A percentile compares a stretch with the other conserved stretches of the same genome.
These are phyloP conservation scores for Argyresthia goedartella DNA, from an alignment of 2,888 invertebrate species.

Conservation along the genomic window DNA sequence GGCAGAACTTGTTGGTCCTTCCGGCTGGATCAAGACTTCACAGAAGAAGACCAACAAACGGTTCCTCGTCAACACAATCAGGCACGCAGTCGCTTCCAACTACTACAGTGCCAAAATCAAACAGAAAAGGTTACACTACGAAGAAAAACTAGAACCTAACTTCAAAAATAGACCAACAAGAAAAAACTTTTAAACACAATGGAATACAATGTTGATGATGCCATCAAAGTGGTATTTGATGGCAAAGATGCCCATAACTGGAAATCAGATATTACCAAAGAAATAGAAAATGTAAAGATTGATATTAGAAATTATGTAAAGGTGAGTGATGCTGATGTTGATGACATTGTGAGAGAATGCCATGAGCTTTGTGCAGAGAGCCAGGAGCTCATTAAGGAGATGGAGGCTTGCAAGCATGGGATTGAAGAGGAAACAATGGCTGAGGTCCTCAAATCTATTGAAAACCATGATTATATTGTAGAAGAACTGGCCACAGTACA, in stretches of 20 bases:
- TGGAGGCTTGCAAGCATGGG: slow-evolving; percentile 63
- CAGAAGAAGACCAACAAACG: slow-evolving; percentile 65
- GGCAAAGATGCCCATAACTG: slow-evolving; percentile 32
- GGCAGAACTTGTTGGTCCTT: slow-evolving; percentile 71
- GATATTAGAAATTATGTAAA: slow-evolving; percentile 73
- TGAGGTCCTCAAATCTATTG: slow-evolving; percentile 72
- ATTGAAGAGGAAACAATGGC: slow-evolving; percentile 74
- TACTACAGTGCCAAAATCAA: slow-evolving; percentile 29
- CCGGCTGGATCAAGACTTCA: slow-evolving; percentile 70
- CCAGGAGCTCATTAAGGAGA: slow-evolving; percentile 59
- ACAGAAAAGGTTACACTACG: slow-evolving; percentile 32
- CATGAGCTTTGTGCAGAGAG: slow-evolving; percentile 37
- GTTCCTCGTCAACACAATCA: slow-evolving; percentile 60
- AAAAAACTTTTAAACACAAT: slow-evolving; percentile 31
- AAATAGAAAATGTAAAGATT: slow-evolving; percentile 69
- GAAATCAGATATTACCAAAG: slow-evolving; percentile 57
- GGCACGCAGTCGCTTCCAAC: slow-evolving; percentile 56
- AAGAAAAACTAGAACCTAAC: slow-evolving; percentile 30
- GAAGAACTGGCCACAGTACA: slow-evolving; percentile 67
- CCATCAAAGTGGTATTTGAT: slow-evolving; percentile 63
- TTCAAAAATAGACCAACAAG: slow-evolving; percentile 45
- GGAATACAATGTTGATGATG: slow-evolving; percentile 53
- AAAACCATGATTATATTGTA: slow-evolving; percentile 70
- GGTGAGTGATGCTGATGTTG: slow-evolving; percentile 72
- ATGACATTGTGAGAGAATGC: slow-evolving; percentile 65